A percentile compares a stretch with the other conserved stretches of the same genome.
Evolutionary conservation across 2,113 vertebrate species (phyloP).

Genomic region (Erythrolamprus reginae): DNA sequence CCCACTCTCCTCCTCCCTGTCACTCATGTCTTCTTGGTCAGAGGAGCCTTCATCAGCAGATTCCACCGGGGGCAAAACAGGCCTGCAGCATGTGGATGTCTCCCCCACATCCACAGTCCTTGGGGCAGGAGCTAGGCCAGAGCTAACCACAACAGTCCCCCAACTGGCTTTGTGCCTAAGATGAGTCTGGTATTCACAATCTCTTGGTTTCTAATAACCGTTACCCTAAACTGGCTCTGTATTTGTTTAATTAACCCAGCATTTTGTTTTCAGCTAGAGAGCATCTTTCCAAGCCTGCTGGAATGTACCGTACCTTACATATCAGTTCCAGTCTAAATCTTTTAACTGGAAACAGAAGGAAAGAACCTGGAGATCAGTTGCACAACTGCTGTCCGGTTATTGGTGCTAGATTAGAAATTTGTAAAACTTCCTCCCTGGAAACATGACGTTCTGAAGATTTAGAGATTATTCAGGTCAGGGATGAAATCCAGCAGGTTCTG

Average conservation of each 20-base stretch:
- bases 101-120: too few species aligned
- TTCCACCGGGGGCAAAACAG: too few species aligned
- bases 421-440: background rate
- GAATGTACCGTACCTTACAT: background rate
- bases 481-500: too few species aligned
- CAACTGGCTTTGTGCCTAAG: background rate
- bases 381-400: background rate
- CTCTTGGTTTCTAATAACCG: background rate
- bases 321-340: background rate
- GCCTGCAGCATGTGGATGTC: too few species aligned
- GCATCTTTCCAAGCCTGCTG: background rate
- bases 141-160: too few species aligned
- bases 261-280: background rate
- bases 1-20: too few species aligned
- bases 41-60: too few species aligned
- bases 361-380: background rate
- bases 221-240: background rate
- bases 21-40: too few species aligned
- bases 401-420: background rate
- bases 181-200: background rate
- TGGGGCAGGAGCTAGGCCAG: too few species aligned
- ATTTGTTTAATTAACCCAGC: background rate
- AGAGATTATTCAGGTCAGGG: too few species aligned
- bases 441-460: too few species aligned
- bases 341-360: background rate